Percentiles rank a stretch among this genome's conserved stretches.
Conservation (phyloP, 2,888 invertebrate species). For the Xestia ashworthii region DNA sequence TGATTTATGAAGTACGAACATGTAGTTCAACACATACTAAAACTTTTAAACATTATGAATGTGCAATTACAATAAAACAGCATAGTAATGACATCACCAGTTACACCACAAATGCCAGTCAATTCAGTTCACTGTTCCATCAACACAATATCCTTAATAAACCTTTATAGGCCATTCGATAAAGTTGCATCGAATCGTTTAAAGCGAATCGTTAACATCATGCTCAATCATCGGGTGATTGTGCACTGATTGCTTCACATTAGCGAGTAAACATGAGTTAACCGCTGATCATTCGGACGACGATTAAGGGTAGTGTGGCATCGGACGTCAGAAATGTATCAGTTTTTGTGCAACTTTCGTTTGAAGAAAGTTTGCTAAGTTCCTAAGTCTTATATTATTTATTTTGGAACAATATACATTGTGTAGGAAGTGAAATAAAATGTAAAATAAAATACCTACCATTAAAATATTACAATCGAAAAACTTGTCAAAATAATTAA, state of each 20-base stretch:
- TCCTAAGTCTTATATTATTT: no score
- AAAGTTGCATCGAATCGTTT: constrained; percentile 58
- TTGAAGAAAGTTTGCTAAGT: neutral
- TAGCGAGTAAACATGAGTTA: constrained; percentile 52
- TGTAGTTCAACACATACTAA: neutral
- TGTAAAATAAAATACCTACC: no score
- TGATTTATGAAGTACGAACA: neutral
- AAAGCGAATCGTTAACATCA: constrained; percentile 56
- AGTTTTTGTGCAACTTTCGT: neutral
- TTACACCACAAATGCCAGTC: constrained; percentile 25
- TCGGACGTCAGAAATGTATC: constrained; percentile 4
- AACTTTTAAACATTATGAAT: neutral
- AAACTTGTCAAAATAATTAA: no score
- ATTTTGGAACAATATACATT: no score
- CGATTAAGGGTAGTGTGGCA: constrained; percentile 53
- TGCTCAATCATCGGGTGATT: constrained; percentile 68
- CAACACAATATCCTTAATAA: constrained; percentile 58
- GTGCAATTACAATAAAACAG: neutral
- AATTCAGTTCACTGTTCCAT: constrained; percentile 59
- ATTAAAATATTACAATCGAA: no score
- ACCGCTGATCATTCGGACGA: constrained; percentile 36
- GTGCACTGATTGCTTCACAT: constrained; percentile 64
- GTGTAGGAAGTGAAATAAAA: no score
- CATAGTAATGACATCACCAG: constrained; percentile 39
- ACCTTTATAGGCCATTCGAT: constrained; percentile 58